Evolutionary conservation across 2,888 invertebrate species (phyloP).

Genomic region (Drosophila quinaria): DNA sequence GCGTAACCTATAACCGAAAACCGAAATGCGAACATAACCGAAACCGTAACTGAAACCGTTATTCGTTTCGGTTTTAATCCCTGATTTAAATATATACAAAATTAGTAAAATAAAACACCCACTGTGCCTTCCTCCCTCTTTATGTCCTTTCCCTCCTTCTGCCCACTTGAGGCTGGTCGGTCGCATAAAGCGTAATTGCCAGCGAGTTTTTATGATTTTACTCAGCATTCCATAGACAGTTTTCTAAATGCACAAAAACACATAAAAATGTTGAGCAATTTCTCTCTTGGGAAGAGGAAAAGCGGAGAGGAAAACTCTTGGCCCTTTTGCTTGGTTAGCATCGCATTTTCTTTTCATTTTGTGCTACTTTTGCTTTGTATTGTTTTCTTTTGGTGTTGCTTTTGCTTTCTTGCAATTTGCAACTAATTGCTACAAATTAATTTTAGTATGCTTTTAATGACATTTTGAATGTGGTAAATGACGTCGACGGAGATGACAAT

Average conservation of each 20-base stretch:
- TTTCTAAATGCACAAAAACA: conserved; percentile 77
- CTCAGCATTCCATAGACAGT: conserved; percentile 65
- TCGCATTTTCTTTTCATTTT: conserved; percentile 5
- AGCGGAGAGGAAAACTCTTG: conserved; percentile 1
- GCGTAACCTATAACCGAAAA: no score
- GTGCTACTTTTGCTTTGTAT: conserved; percentile 9
- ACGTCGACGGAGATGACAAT: conserved; percentile 66
- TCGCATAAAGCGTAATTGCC: conserved; percentile 43
- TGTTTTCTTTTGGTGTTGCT: conserved; percentile 29
- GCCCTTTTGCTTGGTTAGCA: conserved; percentile 47
- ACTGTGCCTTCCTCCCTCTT: background rate
- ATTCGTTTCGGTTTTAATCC: no score
- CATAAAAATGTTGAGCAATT: conserved; percentile 79
- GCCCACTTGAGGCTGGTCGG: conserved; percentile 9
- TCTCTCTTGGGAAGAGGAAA: conserved; percentile 20
- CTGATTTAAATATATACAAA: background rate
- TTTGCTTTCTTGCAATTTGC: conserved; percentile 77
- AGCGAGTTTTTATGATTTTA: conserved; percentile 74
- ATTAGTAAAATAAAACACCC: background rate
- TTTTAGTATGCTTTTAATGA: conserved; percentile 82
- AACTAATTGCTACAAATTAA: conserved; percentile 82
- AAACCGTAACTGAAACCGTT: no score
- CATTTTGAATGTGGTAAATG: conserved; percentile 79
- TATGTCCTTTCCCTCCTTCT: background rate
- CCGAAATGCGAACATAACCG: no score